A percentile compares a stretch with the other conserved stretches of the same genome.
phyloP scores from a whole-genome alignment of 2,888 invertebrate species.

The Selenia dentaria region DNA sequence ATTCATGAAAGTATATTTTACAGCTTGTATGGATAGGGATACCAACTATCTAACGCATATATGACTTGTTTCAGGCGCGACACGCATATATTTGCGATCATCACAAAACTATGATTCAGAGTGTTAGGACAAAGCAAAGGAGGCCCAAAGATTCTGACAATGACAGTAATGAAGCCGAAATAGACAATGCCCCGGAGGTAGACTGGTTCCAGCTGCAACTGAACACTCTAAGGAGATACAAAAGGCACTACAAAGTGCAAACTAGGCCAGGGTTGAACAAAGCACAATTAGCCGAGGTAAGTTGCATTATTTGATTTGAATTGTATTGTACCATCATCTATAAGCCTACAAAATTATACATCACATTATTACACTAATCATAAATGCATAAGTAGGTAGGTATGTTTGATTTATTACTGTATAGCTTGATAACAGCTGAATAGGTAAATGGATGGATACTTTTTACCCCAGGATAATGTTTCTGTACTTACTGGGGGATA shows the following conservation, averaged over 20 bases:
- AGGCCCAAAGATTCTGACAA: slow-evolving; percentile 97
- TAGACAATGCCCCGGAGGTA: slow-evolving; percentile 93
- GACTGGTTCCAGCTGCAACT: slow-evolving; percentile 97
- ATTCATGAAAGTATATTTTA: slow-evolving; percentile 26
- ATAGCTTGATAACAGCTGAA: no score
- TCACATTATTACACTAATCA: no score
- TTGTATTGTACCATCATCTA: no score
- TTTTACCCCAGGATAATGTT: no score
- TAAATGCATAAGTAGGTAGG: no score
- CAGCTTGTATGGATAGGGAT: slow-evolving; percentile 9
- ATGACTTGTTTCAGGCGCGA: slow-evolving; percentile 86
- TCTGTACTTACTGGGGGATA: no score
- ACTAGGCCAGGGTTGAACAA: slow-evolving; percentile 97
- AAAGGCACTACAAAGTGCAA: slow-evolving; percentile 96
- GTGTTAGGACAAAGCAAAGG: slow-evolving; percentile 94
- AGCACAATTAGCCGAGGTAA: slow-evolving; percentile 97
- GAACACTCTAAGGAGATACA: slow-evolving; percentile 96
- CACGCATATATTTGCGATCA: slow-evolving; percentile 98
- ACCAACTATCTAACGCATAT: slow-evolving; percentile 14
- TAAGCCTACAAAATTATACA: no score
- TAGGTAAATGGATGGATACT: no score
- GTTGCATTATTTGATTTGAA: no score
- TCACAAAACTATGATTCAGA: slow-evolving; percentile 98
- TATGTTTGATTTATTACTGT: no score
- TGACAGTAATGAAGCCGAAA: slow-evolving; percentile 97